Base-by-base conservation (phyloP, 2,113 vertebrate genomes). In the Anser brachyrhynchus region DNA sequence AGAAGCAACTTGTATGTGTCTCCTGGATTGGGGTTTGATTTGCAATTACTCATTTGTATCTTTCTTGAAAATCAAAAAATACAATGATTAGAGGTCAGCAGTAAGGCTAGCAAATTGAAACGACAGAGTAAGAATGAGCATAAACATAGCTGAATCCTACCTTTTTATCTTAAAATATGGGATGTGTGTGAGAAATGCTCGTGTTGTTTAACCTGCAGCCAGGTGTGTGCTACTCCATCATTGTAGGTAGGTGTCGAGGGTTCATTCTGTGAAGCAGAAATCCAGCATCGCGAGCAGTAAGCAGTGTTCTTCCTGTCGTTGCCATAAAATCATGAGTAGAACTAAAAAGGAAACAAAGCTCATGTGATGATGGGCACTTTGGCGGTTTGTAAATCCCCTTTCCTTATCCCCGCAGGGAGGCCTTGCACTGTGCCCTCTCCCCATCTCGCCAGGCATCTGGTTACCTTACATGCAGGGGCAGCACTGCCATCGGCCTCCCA, bases 351-450 rank as follows among this genome's bases (percentile, higher is more conserved):
- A 92, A 93, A 84, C 64, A 88, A 78, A 92, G 67, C 22, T 84
- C 67, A 83, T 2, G 4, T 54, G 78, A 62, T 54, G 78, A 58
- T 2, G 31, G 78, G 52, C 31, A 11, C 35, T 75, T 78, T 54
- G 73, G 84, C 82, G 89, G 33, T 92, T 94, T 35, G 57, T 52
- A 75, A 96, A 86, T 79, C 44, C 35, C 58, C 54, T 91, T 89
- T 91, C 52, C 67, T 86, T 61, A 33, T 64, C 80, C 52, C 26
- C 33, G 12, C 16, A 54, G 44, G 55, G 85, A 23, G 1, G 8
- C 57, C 65, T 66, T 66, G 46, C 54, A 28, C 14, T 61, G 55
- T 59, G 12, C 29, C 55, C 37, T 70, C 37, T 87, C 26, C 46
- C 13, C 19, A 5, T 33, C 37, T 70, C 5, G 0, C 59, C 61